Evolutionary conservation across 2,888 invertebrate species (phyloP).

Genomic region (Ophion costatus): DNA sequence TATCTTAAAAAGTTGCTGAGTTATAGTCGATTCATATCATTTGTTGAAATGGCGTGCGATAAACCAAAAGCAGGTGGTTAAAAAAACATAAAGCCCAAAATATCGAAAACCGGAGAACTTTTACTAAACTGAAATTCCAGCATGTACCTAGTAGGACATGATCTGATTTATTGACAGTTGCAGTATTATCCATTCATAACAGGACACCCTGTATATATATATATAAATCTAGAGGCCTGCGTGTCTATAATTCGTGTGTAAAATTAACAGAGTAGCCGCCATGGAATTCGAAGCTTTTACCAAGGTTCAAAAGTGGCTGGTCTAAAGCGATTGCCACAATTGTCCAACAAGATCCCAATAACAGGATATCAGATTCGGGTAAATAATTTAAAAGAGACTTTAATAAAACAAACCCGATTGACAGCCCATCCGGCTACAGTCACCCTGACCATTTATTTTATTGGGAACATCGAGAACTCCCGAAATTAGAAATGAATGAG

Average conservation of each 20-base stretch:
- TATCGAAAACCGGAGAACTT: no score
- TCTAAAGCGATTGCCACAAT: neutral
- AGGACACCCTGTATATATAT: no score
- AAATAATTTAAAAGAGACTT: neutral
- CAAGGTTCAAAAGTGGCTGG: neutral
- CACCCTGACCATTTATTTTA: neutral
- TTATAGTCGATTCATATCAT: no score
- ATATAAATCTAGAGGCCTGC: neutral
- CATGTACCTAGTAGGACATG: no score
- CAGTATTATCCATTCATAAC: no score
- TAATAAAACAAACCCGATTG: neutral
- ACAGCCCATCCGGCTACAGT: neutral
- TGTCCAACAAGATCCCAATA: neutral
- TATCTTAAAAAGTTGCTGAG: no score
- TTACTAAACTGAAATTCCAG: no score
- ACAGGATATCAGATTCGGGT: neutral
- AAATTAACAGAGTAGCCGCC: neutral
- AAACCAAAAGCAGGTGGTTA: no score
- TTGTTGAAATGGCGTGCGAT: no score
- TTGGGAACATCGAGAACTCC: neutral
- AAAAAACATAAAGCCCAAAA: no score
- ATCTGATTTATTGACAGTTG: no score
- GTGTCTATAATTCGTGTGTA: neutral
- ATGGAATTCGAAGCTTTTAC: neutral
- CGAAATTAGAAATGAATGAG: neutral